These are phyloP conservation scores for Mormyrus iriodes DNA, from an alignment of 2,113 vertebrate species.

Conservation along the genomic window DNA sequence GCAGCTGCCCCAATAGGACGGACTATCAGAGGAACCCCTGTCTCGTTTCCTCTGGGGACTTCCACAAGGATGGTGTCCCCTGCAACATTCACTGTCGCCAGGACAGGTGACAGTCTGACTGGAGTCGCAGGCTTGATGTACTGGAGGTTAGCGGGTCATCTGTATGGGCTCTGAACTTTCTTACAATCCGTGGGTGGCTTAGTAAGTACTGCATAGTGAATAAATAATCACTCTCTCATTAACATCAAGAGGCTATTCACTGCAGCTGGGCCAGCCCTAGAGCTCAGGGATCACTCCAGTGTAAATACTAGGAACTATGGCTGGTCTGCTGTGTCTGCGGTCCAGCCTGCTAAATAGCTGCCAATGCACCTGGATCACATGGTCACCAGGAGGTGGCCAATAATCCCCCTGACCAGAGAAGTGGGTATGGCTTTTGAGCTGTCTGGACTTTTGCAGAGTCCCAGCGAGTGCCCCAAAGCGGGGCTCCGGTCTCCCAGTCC, in stretches of 20 bases:
- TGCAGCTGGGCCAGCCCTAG: too few species aligned
- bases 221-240: too few species aligned
- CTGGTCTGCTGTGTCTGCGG: background rate
- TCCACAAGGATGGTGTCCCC: background rate
- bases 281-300: too few species aligned
- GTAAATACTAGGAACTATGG: background rate
- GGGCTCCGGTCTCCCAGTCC: background rate
- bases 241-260: too few species aligned
- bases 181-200: too few species aligned
- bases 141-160: too few species aligned
- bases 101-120: background rate
- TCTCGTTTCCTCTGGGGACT: background rate
- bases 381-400: background rate
- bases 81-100: background rate
- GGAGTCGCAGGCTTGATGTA: background rate
- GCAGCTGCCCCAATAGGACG: background rate
- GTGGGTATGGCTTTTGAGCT: background rate
- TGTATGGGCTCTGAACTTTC: too few species aligned
- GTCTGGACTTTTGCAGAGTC: background rate
- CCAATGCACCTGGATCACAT: background rate
- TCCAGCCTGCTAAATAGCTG: too few species aligned
- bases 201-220: too few species aligned
- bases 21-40: background rate
- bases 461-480: too few species aligned
- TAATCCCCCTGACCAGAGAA: background rate